Conservation (phyloP, 2,888 invertebrate species). For the Stenoptilia bipunctidactyla region DNA sequence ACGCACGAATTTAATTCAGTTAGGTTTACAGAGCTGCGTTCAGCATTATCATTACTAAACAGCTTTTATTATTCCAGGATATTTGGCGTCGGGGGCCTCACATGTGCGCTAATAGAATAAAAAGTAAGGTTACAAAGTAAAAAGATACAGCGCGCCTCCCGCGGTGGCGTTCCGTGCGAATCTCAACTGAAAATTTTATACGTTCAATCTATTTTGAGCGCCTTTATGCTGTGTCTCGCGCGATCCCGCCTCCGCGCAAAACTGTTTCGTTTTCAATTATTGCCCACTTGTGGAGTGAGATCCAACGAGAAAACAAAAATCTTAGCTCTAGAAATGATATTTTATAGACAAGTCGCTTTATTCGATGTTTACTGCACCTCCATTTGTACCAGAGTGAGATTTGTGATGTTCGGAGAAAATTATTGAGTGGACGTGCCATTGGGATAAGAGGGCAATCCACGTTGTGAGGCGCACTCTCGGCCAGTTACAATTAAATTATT, state of each 20-base stretch:
- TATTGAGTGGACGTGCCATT: conserved; percentile 63
- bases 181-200: conserved; percentile 71
- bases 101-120: conserved; percentile 69
- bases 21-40: conserved; percentile 48
- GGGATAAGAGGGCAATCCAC: conserved; percentile 34
- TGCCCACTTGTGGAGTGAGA: conserved; percentile 69
- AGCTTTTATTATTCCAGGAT: conserved; percentile 69
- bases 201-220: conserved; percentile 68
- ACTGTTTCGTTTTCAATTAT: conserved; percentile 71
- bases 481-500: conserved; percentile 34
- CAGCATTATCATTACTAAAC: conserved; percentile 67
- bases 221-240: conserved; percentile 66
- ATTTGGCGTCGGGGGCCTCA: conserved; percentile 66
- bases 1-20: conserved; percentile 55
- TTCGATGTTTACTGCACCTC: conserved; percentile 63
- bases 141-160: conserved; percentile 67
- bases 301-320: conserved; percentile 61
- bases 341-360: conserved; percentile 64
- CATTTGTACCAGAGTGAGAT: conserved; percentile 60
- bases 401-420: conserved; percentile 63
- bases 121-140: conserved; percentile 71
- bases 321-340: conserved; percentile 61
- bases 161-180: conserved; percentile 62
- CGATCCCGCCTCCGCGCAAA: conserved; percentile 55
- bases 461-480: conserved; percentile 26